Evolutionary conservation across 2,113 vertebrate genomes (phyloP).

Genomic region (Oophaga pumilio): DNA sequence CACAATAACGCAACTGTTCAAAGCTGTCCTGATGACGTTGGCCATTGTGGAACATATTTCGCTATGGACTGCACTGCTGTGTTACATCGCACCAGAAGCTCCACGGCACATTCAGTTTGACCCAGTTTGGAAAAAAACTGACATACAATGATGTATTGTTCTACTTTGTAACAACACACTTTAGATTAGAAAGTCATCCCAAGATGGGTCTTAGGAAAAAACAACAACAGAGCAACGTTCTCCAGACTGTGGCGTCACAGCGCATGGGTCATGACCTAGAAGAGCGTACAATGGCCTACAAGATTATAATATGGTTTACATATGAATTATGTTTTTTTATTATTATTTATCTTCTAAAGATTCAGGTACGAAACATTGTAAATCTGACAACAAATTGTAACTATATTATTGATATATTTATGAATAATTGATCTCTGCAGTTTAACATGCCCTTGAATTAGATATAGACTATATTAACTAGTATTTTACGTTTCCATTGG

Average conservation of each 20-base stretch:
- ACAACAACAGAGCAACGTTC: neutral
- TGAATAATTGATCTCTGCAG: too few species aligned
- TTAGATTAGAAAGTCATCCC: neutral
- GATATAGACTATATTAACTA: too few species aligned
- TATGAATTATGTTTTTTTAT: neutral
- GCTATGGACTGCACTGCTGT: neutral
- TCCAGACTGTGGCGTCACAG: neutral
- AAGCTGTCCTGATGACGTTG: neutral
- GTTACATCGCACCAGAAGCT: neutral
- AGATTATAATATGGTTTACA: neutral
- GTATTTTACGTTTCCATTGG: too few species aligned
- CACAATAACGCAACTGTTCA: slow-evolving; percentile 29
- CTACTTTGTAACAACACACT: slow-evolving; percentile 7
- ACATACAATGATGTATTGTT: slow-evolving; percentile 24
- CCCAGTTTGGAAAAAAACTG: neutral
- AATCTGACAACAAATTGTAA: neutral
- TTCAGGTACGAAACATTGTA: neutral
- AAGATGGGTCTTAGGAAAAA: neutral
- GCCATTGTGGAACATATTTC: neutral
- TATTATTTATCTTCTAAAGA: neutral
- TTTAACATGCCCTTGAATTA: too few species aligned
- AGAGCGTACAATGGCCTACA: neutral
- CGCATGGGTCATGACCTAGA: neutral
- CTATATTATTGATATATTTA: too few species aligned
- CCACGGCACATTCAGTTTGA: slow-evolving; percentile 4